Percentiles rank a stretch among this genome's conserved stretches.
Conservation (phyloP, 30 jellyfish, hydroid and myxozoan species). For the Pelagia noctiluca region DNA sequence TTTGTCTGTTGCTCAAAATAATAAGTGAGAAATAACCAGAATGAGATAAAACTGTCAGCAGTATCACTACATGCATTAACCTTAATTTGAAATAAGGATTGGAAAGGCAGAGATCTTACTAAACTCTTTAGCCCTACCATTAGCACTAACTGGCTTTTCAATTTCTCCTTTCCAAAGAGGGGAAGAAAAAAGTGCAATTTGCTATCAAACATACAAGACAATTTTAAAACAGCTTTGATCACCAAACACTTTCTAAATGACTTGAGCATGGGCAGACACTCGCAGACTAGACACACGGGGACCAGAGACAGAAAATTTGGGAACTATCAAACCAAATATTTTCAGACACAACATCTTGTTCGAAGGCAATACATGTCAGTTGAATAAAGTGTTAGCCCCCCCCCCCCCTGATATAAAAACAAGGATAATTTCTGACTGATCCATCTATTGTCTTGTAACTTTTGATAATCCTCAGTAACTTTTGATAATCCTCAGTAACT, state of each 20-base stretch:
- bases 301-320: neutral
- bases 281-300: too few species aligned
- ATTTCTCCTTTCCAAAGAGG: neutral
- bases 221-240: neutral
- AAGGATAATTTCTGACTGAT: too few species aligned
- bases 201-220: neutral
- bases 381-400: neutral
- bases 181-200: neutral
- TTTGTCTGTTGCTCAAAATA: neutral
- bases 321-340: neutral
- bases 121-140: neutral
- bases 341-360: too few species aligned
- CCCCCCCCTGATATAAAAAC: neutral
- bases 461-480: neutral
- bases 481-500: neutral
- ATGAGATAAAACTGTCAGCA: neutral
- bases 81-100: too few species aligned
- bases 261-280: too few species aligned
- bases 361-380: too few species aligned
- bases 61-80: neutral
- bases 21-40: neutral
- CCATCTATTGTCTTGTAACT: too few species aligned
- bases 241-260: neutral
- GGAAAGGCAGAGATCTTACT: too few species aligned
- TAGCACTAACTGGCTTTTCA: neutral